These are phyloP conservation scores for Pangasianodon hypophthalmus DNA, from an alignment of 2,113 vertebrate species.

Conservation along the genomic window DNA sequence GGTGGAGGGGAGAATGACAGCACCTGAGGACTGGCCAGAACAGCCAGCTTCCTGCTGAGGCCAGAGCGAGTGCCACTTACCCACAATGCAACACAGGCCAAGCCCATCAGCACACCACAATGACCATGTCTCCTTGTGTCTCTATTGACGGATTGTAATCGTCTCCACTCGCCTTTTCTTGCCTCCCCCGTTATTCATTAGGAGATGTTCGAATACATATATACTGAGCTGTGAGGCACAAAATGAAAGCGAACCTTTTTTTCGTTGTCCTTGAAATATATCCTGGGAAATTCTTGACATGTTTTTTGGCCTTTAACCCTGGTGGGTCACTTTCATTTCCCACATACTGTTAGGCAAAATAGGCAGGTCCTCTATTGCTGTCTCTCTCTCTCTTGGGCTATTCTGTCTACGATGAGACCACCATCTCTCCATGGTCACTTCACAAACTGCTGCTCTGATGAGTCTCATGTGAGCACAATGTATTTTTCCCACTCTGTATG, in stretches of 20 bases:
- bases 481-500: slow-evolving; percentile 25
- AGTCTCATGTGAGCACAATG: background rate
- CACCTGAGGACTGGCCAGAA: slow-evolving; percentile 84
- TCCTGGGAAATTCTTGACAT: slow-evolving; percentile 76
- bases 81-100: slow-evolving; percentile 76
- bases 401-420: slow-evolving; percentile 19
- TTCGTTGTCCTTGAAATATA: slow-evolving; percentile 71
- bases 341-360: slow-evolving; percentile 86
- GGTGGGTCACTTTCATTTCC: slow-evolving; percentile 88
- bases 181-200: slow-evolving; percentile 10
- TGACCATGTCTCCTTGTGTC: slow-evolving; percentile 64
- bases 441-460: slow-evolving; percentile 12
- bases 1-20: slow-evolving; percentile 87
- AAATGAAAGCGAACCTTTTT: slow-evolving; percentile 46
- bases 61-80: slow-evolving; percentile 74
- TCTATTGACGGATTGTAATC: slow-evolving; percentile 66
- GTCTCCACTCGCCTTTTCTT: slow-evolving; percentile 42
- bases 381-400: slow-evolving; percentile 51
- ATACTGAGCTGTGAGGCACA: slow-evolving; percentile 55
- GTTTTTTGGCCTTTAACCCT: slow-evolving; percentile 77
- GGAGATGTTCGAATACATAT: slow-evolving; percentile 39
- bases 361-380: slow-evolving; percentile 78
- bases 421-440: slow-evolving; percentile 7
- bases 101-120: slow-evolving; percentile 70
- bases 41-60: slow-evolving; percentile 83